Conservation (phyloP, 2,888 invertebrate genomes). For the Girardia tigrina region DNA sequence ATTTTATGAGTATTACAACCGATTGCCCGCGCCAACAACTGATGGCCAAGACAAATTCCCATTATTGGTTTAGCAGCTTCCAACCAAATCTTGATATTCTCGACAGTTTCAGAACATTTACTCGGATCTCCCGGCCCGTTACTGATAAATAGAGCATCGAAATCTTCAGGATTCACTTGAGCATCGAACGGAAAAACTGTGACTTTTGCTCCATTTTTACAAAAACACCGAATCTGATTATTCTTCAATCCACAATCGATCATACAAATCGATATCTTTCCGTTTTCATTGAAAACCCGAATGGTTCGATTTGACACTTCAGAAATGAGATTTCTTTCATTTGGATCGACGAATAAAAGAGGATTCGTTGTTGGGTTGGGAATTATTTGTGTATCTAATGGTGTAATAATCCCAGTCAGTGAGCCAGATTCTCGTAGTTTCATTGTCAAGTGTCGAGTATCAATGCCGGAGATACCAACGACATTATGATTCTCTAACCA, state of each 20-base stretch:
- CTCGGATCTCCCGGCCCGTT: constrained; percentile 93
- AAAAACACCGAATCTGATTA: constrained; percentile 62
- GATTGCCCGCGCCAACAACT: constrained; percentile 74
- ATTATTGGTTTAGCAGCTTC: constrained; percentile 66
- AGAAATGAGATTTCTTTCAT: constrained; percentile 69
- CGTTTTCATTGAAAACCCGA: constrained; percentile 60
- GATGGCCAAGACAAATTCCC: constrained; percentile 96
- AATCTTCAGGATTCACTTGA: constrained; percentile 51
- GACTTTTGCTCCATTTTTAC: constrained; percentile 21
- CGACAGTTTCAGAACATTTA: constrained; percentile 58
- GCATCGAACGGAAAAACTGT: constrained; percentile 34
- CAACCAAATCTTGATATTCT: constrained; percentile 43
- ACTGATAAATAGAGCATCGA: constrained; percentile 84
- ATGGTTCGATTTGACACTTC: constrained; percentile 55
- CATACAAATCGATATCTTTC: constrained; percentile 66
- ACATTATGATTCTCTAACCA: constrained; percentile 69
- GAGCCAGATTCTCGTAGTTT: constrained; percentile 70
- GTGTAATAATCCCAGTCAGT: constrained; percentile 54
- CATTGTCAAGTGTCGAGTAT: constrained; percentile 80
- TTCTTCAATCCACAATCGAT: constrained; percentile 90
- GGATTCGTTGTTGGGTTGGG: background rate
- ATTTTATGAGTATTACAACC: constrained; percentile 86
- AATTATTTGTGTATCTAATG: constrained; percentile 51
- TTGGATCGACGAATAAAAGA: constrained; percentile 63
- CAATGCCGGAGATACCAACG: constrained; percentile 64